Evolutionary conservation across 2,797 vertebrate species (phyloP).

Genomic region (Coregonus sp.): DNA sequence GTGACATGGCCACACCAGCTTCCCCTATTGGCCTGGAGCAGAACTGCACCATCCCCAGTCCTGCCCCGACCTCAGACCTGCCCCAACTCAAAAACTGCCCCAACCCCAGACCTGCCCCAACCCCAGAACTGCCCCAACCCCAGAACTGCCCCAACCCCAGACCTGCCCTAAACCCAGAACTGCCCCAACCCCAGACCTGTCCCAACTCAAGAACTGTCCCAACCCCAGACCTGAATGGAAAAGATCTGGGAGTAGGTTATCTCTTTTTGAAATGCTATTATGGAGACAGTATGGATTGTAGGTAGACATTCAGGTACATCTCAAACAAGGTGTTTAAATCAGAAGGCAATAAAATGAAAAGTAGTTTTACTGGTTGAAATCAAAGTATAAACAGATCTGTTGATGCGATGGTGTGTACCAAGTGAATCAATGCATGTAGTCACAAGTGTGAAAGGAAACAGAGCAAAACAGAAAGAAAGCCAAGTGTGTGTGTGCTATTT

Average conservation of each 20-base stretch:
- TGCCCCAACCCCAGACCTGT: not conserved
- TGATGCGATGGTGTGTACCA: not conserved
- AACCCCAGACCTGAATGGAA: not conserved
- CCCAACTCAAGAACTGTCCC: not conserved
- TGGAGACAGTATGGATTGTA: not conserved
- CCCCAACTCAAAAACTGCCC: not conserved
- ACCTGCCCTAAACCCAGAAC: not conserved
- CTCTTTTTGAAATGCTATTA: not conserved
- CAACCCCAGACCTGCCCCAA: not conserved
- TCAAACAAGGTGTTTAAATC: not conserved
- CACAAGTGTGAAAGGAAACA: not conserved
- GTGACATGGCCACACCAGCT: constrained; percentile 11
- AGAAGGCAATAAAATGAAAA: not conserved
- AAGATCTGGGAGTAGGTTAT: not conserved
- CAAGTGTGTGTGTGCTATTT: constrained; percentile 14
- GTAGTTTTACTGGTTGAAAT: not conserved
- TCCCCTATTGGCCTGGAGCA: constrained; percentile 30
- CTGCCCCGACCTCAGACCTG: not conserved
- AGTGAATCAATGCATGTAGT: not conserved
- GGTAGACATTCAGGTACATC: not conserved
- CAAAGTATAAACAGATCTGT: not conserved
- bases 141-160: not conserved
- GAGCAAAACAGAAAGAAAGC: not conserved
- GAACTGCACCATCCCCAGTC: not conserved
- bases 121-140: not conserved